Evolutionary conservation across 2,888 invertebrate genomes (phyloP).

Genomic region (Pomacea canaliculata): DNA sequence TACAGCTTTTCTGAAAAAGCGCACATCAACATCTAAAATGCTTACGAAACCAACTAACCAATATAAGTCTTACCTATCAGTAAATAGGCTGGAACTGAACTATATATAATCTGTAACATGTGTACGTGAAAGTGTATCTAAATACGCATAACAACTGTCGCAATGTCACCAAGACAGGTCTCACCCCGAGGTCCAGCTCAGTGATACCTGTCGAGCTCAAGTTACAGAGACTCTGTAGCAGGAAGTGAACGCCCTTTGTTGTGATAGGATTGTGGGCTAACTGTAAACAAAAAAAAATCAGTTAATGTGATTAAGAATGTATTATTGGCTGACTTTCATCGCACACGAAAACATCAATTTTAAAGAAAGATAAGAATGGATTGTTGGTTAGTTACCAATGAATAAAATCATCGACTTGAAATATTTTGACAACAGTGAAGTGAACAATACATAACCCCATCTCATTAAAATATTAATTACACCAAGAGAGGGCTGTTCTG

Average conservation of each 20-base stretch:
- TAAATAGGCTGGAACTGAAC: too few relatives aligned
- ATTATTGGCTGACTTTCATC: neutral
- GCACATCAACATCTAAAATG: too few relatives aligned
- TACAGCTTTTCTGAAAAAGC: neutral
- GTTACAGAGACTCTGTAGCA: constrained; percentile 46
- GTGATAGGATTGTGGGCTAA: constrained; percentile 58
- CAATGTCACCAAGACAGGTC: neutral
- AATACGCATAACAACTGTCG: neutral
- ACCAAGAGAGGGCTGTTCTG: too few relatives aligned
- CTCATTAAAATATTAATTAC: too few relatives aligned
- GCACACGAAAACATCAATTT: neutral
- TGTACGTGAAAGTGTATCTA: too few relatives aligned
- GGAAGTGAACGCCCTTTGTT: constrained; percentile 43
- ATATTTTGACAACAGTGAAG: neutral
- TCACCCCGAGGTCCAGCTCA: constrained; percentile 48
- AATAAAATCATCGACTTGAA: neutral
- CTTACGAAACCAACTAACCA: too few relatives aligned
- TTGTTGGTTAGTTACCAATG: constrained; percentile 49
- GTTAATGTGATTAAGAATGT: neutral
- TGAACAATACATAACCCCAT: neutral
- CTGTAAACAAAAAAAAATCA: constrained; percentile 32
- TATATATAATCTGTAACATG: too few relatives aligned
- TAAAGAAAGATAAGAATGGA: constrained; percentile 36
- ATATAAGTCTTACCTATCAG: too few relatives aligned
- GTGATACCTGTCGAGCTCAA: constrained; percentile 36